Percentiles rank a stretch among this genome's conserved stretches.
These are phyloP conservation scores for Drosophila rufa DNA, from an alignment of 1,140 invertebrate genomes.

Conservation along the genomic window DNA sequence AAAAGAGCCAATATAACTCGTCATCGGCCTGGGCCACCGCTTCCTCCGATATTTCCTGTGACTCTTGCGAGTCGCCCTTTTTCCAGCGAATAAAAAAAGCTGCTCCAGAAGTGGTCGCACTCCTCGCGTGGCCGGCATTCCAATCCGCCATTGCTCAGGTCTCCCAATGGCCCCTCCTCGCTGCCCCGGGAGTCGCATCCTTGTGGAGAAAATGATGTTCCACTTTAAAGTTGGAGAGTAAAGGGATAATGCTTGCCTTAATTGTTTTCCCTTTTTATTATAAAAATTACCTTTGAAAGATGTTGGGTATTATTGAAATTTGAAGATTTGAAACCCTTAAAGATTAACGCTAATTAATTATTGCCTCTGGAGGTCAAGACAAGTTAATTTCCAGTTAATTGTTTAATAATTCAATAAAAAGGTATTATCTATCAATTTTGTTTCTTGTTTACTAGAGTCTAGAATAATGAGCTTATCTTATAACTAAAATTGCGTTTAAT, in stretches of 20 bases:
- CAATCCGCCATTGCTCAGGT: slow-evolving; percentile 26
- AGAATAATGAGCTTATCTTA: no score
- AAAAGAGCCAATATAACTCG: slow-evolving; percentile 55
- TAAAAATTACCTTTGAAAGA: no score
- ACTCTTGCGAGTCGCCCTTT: slow-evolving; percentile 25
- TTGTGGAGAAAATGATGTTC: not conserved
- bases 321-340: no score
- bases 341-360: no score
- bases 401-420: no score
- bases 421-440: no score
- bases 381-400: no score
- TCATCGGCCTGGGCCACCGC: slow-evolving; percentile 57
- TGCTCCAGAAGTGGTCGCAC: slow-evolving; percentile 63
- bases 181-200: not conserved
- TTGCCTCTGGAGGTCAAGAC: no score
- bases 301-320: no score
- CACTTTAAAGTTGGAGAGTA: not conserved
- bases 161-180: slow-evolving; percentile 4
- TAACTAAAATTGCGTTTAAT: no score
- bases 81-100: slow-evolving; percentile 68
- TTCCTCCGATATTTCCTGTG: slow-evolving; percentile 36
- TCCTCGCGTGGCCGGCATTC: slow-evolving; percentile 46
- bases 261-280: no score
- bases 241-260: not conserved
- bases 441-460: no score